Conservation (phyloP, 2,888 invertebrate species). For the Dastarcus helophoroides region DNA sequence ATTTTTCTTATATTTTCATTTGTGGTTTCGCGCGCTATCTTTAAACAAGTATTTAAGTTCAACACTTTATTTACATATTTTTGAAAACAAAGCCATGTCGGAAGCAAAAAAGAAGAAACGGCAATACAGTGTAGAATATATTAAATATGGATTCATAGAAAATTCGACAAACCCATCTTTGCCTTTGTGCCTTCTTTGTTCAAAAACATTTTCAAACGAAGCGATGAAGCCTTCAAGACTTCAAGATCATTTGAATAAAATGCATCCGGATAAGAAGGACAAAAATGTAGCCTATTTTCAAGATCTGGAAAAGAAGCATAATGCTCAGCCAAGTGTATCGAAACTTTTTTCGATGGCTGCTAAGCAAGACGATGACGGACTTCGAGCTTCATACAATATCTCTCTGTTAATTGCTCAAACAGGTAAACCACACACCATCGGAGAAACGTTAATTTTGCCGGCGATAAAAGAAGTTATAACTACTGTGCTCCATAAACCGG, state of each 20-base stretch:
- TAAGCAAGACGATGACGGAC: no score
- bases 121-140: constrained; percentile 11
- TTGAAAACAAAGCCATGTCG: no score
- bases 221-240: constrained; percentile 14
- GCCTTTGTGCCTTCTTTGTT: constrained; percentile 14
- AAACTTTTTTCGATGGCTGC: no score
- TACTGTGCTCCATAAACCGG: constrained; percentile 15
- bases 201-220: constrained; percentile 19
- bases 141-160: constrained; percentile 11
- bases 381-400: no score
- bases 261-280: constrained; percentile 11
- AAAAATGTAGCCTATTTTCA: constrained; percentile 10
- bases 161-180: constrained; percentile 2
- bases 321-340: no score
- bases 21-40: no score
- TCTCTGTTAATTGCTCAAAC: constrained; percentile 13
- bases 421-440: constrained; percentile 14
- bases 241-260: constrained; percentile 11
- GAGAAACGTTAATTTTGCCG: constrained; percentile 16
- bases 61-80: no score
- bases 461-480: constrained; percentile 14
- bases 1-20: no score
- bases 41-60: no score
- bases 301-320: constrained; percentile 7
- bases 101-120: not conserved